Evolutionary conservation across 2,888 invertebrate species (phyloP), one percentile per base, ranked within the genome.

Genomic region (Galerucella calmariensis): DNA sequence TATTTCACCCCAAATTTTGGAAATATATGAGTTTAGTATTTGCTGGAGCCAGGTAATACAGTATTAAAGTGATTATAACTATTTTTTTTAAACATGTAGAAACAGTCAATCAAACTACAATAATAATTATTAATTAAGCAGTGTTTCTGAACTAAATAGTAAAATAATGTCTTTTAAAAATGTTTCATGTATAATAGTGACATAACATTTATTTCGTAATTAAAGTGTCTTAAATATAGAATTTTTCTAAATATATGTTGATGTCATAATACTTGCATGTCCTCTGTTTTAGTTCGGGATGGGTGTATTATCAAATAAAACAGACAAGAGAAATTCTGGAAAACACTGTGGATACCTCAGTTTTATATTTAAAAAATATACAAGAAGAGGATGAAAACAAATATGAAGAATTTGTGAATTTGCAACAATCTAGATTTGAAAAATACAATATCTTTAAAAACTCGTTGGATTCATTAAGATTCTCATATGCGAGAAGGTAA

Each of bases 401-500:
- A 27, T 67, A 73, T 35, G 80, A 81, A n/a, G 81, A 81, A 65
- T 79, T 79, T 27, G 66, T 82, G 8, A 78, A 82, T 62, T 76
- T 83, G 14, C 74, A 81, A 66, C 76, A 79, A 35, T 78, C 74
- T 70, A 77, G 77, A 51, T 79, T 76, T 58, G 74, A 76, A 59
- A 79, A 72, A 72, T 76, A 53, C 44, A 78, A 78, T 67, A 20
- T 79, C 8, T 69, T 82, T 41, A 74, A 75, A 35, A 80, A 77
- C 72, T 76, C 78, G 16, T 82, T 84, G 81, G 82, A 83, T 74
- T 76, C 81, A 44, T 73, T 87, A 59, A 86, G 84, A 79, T 87
- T 87, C 78, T 78, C 80, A 14, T 86, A 85, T 79, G 92, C 93
- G 1, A 92, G 92, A 66, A 66, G 72, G 72, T 71, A n/a, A 51